Conservation (phyloP, 2,797 vertebrate species). For the Sardinella longiceps region DNA sequence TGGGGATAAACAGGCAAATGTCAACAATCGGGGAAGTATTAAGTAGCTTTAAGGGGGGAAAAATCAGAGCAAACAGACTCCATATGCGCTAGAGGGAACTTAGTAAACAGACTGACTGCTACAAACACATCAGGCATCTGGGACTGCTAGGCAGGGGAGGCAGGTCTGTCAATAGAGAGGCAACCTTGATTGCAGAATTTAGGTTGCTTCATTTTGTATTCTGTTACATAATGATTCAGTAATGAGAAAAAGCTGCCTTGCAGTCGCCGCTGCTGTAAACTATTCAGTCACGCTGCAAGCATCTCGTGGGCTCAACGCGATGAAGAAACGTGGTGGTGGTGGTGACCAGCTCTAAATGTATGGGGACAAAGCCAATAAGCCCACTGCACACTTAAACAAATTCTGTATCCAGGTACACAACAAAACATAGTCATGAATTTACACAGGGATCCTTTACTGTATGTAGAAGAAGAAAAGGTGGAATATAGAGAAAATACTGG, state of each 20-base stretch:
- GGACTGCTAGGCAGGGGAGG: neutral
- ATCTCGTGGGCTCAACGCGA: neutral
- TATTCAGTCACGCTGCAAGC: neutral
- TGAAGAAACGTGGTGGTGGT: neutral
- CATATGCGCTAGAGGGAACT: neutral
- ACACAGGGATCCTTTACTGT: too few species aligned
- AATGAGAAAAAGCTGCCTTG: neutral
- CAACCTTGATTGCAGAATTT: constrained; percentile 25
- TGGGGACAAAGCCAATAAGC: neutral
- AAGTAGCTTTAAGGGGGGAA: neutral
- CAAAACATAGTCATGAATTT: neutral
- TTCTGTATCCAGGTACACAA: neutral
- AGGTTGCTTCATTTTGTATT: constrained; percentile 22
- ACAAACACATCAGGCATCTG: neutral
- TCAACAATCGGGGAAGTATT: neutral
- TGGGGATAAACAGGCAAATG: neutral
- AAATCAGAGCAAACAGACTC: neutral
- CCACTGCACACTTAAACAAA: neutral
- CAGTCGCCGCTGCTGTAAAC: neutral
- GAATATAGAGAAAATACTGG: too few species aligned
- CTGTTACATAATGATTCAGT: neutral
- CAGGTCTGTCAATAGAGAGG: constrained; percentile 4
- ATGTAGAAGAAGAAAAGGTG: too few species aligned
- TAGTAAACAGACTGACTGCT: neutral
- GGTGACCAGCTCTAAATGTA: neutral